phyloP scores from a whole-genome alignment of 2,113 vertebrate species.

The Zootoca vivipara region DNA sequence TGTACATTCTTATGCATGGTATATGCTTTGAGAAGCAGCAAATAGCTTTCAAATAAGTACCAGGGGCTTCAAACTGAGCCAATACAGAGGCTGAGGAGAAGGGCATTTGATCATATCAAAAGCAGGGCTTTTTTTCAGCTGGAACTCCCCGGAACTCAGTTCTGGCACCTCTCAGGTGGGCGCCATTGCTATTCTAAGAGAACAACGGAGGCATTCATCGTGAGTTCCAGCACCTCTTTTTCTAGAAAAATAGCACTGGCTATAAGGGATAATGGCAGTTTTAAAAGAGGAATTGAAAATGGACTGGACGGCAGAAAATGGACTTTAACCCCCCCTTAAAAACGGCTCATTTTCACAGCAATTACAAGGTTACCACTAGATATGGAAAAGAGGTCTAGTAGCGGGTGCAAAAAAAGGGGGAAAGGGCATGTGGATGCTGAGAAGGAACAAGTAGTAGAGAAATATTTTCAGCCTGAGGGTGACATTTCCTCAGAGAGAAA shows the following conservation, averaged over 20 bases:
- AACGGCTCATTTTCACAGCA: background rate
- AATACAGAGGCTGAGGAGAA: background rate
- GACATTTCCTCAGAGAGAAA: too few species aligned
- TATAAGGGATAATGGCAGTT: background rate
- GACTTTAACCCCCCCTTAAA: background rate
- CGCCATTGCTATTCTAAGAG: too few species aligned
- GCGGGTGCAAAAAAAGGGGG: background rate
- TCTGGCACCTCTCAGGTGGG: too few species aligned
- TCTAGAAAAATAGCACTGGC: too few species aligned
- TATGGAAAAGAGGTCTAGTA: background rate
- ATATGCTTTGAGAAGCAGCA: background rate
- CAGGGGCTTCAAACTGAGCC: background rate
- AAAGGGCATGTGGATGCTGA: background rate
- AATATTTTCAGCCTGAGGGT: too few species aligned
- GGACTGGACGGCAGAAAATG: background rate
- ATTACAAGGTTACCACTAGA: background rate
- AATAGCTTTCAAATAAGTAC: background rate
- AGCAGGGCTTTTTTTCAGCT: too few species aligned
- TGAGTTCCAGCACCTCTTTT: too few species aligned
- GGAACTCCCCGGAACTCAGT: too few species aligned
- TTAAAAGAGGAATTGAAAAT: background rate
- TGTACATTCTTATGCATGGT: background rate
- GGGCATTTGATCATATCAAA: background rate
- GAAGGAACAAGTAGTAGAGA: background rate
- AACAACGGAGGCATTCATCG: too few species aligned